Percentiles rank a stretch among this genome's conserved stretches.
Conservation (phyloP, 2,888 invertebrate genomes). For the Germaria angustata region DNA sequence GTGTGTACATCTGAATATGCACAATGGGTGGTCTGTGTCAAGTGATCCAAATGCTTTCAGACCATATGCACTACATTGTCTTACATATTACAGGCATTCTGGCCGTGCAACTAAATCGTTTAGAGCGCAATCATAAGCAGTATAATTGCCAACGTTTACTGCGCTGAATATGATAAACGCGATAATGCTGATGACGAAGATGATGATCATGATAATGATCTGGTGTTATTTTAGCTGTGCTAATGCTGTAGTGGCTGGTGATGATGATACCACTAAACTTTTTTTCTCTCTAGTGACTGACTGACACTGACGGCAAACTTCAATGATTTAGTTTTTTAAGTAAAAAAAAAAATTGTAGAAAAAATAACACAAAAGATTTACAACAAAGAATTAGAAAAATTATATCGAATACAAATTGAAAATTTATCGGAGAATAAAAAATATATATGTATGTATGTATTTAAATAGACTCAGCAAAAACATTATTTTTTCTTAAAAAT, state of each 20-base stretch:
- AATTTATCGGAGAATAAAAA: slow-evolving; percentile 23
- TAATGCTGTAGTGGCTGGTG: slow-evolving; percentile 67
- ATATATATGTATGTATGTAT: no score
- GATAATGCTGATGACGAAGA: slow-evolving; percentile 51
- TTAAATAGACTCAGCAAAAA: slow-evolving; percentile 52
- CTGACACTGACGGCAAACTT: slow-evolving; percentile 67
- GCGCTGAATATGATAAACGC: slow-evolving; percentile 31
- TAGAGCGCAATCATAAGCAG: slow-evolving; percentile 71
- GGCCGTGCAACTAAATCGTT: slow-evolving; percentile 54
- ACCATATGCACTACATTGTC: slow-evolving; percentile 49
- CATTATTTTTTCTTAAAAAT: slow-evolving; percentile 8
- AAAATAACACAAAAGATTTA: slow-evolving; percentile 7
- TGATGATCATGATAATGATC: slow-evolving; percentile 57
- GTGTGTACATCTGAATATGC: slow-evolving; percentile 23
- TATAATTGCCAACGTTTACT: slow-evolving; percentile 70
- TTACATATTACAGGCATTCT: slow-evolving; percentile 24
- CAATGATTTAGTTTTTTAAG: slow-evolving; percentile 53
- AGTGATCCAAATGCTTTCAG: slow-evolving; percentile 54
- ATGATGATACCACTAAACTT: slow-evolving; percentile 70
- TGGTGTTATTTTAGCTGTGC: slow-evolving; percentile 68
- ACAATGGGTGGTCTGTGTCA: slow-evolving; percentile 64
- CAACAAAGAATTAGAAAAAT: slow-evolving; percentile 42
- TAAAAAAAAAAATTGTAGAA: not conserved
- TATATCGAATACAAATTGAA: slow-evolving; percentile 39
- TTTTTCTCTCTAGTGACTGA: slow-evolving; percentile 60